Evolutionary conservation across 2,113 vertebrate genomes (phyloP).

Genomic region (Perca flavescens): DNA sequence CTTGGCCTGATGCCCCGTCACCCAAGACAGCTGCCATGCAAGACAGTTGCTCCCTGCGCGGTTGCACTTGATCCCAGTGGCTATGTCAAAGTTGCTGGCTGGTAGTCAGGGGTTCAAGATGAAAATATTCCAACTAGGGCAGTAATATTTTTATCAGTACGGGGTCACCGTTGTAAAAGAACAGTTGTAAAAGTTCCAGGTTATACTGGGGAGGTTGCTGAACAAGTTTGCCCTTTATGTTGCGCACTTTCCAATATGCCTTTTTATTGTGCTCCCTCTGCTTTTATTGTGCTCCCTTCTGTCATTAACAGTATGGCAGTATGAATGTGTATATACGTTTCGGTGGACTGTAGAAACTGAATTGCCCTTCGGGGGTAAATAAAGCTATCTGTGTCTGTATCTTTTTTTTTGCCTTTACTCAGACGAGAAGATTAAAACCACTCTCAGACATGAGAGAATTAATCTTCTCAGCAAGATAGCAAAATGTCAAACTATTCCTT

Average conservation of each 20-base stretch:
- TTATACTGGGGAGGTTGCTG: background rate
- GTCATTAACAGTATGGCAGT: too few relatives aligned
- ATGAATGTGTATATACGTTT: too few relatives aligned
- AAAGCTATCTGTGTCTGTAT: too few relatives aligned
- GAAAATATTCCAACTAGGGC: slow-evolving; percentile 43
- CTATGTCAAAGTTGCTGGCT: slow-evolving; percentile 25
- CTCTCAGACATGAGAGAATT: background rate
- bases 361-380: too few relatives aligned
- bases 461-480: background rate
- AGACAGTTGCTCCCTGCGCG: slow-evolving; percentile 51
- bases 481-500: background rate
- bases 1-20: slow-evolving; percentile 39
- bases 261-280: too few relatives aligned
- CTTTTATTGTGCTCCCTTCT: too few relatives aligned
- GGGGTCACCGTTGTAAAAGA: slow-evolving; percentile 3
- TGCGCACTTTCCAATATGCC: too few relatives aligned
- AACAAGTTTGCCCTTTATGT: background rate
- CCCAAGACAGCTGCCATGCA: slow-evolving; percentile 67
- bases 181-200: slow-evolving; percentile 5
- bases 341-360: too few relatives aligned
- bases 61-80: slow-evolving; percentile 33
- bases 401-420: background rate
- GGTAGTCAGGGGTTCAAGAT: slow-evolving; percentile 24
- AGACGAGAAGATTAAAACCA: background rate
- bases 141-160: slow-evolving; percentile 37